Evolutionary conservation across 2,888 invertebrate genomes (phyloP).

Genomic region (Spilosoma lubricipeda): DNA sequence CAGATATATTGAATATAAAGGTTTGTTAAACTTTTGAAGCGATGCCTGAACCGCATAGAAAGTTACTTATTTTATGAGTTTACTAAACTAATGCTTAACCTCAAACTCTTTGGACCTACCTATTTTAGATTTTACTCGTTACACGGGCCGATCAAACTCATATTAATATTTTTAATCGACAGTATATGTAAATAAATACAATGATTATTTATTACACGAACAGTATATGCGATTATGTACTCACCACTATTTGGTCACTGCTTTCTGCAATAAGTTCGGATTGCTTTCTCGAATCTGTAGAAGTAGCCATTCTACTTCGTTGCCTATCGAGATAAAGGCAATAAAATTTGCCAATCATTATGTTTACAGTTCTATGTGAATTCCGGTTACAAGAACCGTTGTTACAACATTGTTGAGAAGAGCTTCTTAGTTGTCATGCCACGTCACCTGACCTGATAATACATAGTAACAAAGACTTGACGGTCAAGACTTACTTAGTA

Average conservation of each 20-base stretch:
- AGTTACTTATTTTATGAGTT: too few relatives aligned
- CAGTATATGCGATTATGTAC: too few relatives aligned
- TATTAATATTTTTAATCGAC: too few relatives aligned
- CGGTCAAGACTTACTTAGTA: not conserved
- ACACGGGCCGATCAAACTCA: too few relatives aligned
- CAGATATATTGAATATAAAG: too few relatives aligned
- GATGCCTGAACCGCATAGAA: too few relatives aligned
- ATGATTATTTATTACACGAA: too few relatives aligned
- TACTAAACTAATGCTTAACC: not conserved
- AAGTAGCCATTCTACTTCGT: not conserved
- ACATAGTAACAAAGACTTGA: slow-evolving; percentile 13
- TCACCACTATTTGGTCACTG: too few relatives aligned
- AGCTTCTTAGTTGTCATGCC: slow-evolving; percentile 6
- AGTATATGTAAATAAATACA: too few relatives aligned
- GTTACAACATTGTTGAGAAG: slow-evolving; percentile 16
- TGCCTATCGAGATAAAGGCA: slow-evolving; percentile 3
- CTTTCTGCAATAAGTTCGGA: not conserved
- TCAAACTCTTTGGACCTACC: too few relatives aligned
- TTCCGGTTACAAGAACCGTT: slow-evolving; percentile 13
- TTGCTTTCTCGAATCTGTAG: not conserved
- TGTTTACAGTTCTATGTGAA: slow-evolving; percentile 1
- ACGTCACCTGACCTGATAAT: not conserved
- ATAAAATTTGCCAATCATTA: slow-evolving; percentile 9
- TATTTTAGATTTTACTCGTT: too few relatives aligned
- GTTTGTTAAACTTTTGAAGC: too few relatives aligned